Conservation (phyloP, 2,888 invertebrate genomes). For the Leptopilina myrica region DNA sequence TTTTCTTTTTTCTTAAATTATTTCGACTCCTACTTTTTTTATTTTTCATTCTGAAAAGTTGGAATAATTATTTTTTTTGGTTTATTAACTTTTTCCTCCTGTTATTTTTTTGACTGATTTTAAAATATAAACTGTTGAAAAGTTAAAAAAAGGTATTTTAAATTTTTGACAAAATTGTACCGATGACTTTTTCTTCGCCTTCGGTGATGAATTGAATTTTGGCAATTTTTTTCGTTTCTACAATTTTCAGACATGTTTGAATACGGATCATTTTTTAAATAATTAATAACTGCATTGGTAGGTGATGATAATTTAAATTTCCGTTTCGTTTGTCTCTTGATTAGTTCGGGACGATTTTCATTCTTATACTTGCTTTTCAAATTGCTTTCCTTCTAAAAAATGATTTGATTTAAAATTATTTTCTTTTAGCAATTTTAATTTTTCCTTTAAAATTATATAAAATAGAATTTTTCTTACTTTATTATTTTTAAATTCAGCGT, state of each 20-base stretch:
- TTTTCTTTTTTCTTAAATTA: neutral
- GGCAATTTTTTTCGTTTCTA: neutral
- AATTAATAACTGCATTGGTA: neutral
- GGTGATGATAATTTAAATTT: conserved; percentile 3
- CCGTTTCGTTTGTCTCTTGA: neutral
- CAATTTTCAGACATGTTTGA: neutral
- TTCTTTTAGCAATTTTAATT: neutral
- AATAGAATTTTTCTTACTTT: too few relatives aligned
- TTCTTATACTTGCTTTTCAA: neutral
- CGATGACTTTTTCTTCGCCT: neutral
- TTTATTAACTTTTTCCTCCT: too few relatives aligned
- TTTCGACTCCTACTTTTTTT: neutral
- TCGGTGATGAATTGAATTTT: neutral
- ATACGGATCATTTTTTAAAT: conserved; percentile 7
- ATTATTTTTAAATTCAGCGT: neutral
- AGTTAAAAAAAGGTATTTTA: too few relatives aligned
- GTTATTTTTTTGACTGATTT: too few relatives aligned
- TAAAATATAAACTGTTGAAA: too few relatives aligned
- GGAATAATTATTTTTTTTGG: too few relatives aligned
- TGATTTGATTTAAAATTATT: neutral
- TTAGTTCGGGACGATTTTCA: neutral
- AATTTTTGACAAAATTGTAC: neutral
- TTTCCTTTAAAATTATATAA: too few relatives aligned
- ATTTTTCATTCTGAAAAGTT: neutral
- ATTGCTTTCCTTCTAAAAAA: neutral